Percentiles rank a stretch among this genome's conserved stretches.
Evolutionary conservation across 2,113 vertebrate species (phyloP).

Genomic region (Eolophus roseicapilla): DNA sequence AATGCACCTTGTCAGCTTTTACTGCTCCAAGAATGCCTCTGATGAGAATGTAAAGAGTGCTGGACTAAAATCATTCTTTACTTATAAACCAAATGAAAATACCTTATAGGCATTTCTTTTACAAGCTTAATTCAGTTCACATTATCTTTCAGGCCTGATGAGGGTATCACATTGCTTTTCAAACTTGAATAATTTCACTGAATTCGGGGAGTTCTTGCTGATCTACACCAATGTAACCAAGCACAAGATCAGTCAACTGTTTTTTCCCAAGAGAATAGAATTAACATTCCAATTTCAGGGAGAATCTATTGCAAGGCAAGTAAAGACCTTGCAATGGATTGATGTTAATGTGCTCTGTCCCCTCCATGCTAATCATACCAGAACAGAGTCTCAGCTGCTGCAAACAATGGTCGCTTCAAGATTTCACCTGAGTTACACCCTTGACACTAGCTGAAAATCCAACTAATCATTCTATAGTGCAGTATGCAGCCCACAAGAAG

Average conservation of each 20-base stretch:
- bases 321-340: constrained; percentile 1
- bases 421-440: background rate
- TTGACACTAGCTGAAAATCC: background rate
- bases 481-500: background rate
- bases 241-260: background rate
- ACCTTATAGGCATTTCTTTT: background rate
- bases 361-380: background rate
- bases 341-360: background rate
- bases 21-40: background rate
- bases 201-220: background rate
- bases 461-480: background rate
- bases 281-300: constrained; percentile 32
- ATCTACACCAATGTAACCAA: background rate
- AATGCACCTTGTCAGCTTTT: background rate
- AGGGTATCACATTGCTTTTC: background rate
- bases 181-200: background rate
- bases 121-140: background rate
- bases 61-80: background rate
- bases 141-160: background rate
- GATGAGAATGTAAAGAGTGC: background rate
- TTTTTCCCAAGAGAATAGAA: background rate
- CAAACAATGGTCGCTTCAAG: background rate
- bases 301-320: background rate
- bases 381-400: background rate
- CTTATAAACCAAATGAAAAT: background rate